These are phyloP conservation scores for Sweltsa coloradensis DNA, from an alignment of 1,140 invertebrate species.

Conservation along the genomic window DNA sequence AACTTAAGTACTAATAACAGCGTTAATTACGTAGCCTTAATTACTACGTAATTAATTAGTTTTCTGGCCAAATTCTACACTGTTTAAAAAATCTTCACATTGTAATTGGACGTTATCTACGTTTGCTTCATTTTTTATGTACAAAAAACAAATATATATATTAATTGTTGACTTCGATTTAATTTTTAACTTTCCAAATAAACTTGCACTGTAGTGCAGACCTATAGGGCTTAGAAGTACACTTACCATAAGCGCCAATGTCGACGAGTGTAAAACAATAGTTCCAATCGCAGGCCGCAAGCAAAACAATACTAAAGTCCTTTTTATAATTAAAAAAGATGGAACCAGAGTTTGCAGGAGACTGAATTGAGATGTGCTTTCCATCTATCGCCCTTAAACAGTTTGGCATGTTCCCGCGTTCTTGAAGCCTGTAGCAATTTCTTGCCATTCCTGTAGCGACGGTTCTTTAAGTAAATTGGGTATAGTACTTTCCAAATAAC, in stretches of 20 bases:
- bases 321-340: conserved; percentile 24
- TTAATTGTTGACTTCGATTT: too few relatives aligned
- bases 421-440: conserved; percentile 4
- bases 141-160: too few relatives aligned
- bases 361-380: conserved; percentile 23
- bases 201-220: too few relatives aligned
- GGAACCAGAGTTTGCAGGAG: conserved; percentile 21
- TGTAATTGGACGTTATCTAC: too few relatives aligned
- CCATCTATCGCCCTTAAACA: conserved; percentile 21
- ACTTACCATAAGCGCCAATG: conserved; percentile 30
- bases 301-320: conserved; percentile 27
- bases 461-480: conserved; percentile 7
- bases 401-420: conserved; percentile 6
- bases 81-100: too few relatives aligned
- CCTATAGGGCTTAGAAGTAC: too few relatives aligned
- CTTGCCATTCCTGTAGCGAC: neutral
- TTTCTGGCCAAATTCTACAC: too few relatives aligned
- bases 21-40: too few relatives aligned
- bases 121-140: too few relatives aligned
- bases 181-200: too few relatives aligned
- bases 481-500: neutral
- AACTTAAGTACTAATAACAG: too few relatives aligned
- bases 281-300: conserved; percentile 27
- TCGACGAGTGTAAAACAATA: conserved; percentile 18
- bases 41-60: too few relatives aligned